phyloP scores from a whole-genome alignment of 2,113 vertebrate species.

The Hemiprocne comata region DNA sequence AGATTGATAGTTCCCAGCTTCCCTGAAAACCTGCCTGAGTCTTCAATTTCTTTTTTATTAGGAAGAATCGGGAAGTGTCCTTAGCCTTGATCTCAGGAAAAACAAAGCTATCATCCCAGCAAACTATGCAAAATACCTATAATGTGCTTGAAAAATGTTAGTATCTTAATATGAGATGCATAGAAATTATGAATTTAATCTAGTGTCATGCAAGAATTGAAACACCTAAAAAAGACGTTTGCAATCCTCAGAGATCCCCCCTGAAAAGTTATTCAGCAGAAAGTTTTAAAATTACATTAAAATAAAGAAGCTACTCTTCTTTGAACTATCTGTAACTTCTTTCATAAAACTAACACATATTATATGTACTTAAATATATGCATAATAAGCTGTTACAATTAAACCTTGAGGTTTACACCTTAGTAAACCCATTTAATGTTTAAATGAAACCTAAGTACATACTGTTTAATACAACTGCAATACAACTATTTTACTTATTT shows the following conservation, averaged over 20 bases:
- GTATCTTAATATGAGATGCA: neutral
- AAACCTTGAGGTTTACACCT: neutral
- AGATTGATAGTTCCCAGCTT: accelerated
- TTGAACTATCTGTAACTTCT: neutral
- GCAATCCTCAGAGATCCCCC: neutral
- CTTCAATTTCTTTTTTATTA: neutral
- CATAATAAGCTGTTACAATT: neutral
- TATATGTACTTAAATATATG: neutral
- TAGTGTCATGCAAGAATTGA: neutral
- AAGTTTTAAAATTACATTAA: neutral
- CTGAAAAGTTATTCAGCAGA: neutral
- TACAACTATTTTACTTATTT: neutral
- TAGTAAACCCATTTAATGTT: neutral
- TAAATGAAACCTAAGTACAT: neutral
- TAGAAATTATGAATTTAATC: neutral
- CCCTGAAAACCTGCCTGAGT: neutral
- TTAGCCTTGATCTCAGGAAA: neutral
- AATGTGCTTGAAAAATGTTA: neutral
- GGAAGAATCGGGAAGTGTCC: neutral
- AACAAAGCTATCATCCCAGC: neutral
- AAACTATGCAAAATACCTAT: neutral
- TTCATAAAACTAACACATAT: neutral
- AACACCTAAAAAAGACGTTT: neutral
- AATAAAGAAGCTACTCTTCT: neutral
- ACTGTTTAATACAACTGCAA: neutral